Conservation (phyloP, 1,140 invertebrate genomes). For the Heterodera schachtii region DNA sequence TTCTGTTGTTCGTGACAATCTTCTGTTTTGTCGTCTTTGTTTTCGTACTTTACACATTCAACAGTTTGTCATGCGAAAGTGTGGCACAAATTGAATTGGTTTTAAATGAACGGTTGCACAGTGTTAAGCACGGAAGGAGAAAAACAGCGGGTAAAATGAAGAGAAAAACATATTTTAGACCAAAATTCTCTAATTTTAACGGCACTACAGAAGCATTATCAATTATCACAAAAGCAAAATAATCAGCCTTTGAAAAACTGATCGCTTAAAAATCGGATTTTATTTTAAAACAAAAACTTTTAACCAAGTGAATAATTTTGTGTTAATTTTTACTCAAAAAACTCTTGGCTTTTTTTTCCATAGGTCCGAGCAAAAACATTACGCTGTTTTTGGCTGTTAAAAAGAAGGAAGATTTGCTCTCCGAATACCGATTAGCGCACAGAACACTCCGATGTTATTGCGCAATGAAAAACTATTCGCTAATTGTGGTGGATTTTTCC, state of each 20-base stretch:
- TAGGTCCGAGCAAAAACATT: neutral
- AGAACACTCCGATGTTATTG: conserved; percentile 33
- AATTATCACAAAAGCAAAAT: no score
- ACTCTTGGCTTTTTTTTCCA: neutral
- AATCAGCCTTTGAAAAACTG: no score
- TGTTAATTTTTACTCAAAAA: no score
- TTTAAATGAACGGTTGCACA: neutral
- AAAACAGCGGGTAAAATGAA: neutral
- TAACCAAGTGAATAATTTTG: no score
- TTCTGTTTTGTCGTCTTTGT: neutral
- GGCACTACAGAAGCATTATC: no score
- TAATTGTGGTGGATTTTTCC: conserved; percentile 28
- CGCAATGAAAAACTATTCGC: conserved; percentile 23
- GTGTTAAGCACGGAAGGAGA: neutral
- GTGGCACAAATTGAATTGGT: neutral
- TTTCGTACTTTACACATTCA: neutral
- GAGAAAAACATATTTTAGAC: no score
- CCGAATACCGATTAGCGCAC: conserved; percentile 37
- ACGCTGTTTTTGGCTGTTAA: neutral
- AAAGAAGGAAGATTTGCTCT: conserved; percentile 4
- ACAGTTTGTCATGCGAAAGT: neutral
- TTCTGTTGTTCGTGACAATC: neutral
- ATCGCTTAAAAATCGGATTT: no score
- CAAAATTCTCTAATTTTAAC: no score
- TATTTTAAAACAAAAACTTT: no score